Evolutionary conservation across 2,113 vertebrate species (phyloP).

Genomic region (Cinclus mexicanus): DNA sequence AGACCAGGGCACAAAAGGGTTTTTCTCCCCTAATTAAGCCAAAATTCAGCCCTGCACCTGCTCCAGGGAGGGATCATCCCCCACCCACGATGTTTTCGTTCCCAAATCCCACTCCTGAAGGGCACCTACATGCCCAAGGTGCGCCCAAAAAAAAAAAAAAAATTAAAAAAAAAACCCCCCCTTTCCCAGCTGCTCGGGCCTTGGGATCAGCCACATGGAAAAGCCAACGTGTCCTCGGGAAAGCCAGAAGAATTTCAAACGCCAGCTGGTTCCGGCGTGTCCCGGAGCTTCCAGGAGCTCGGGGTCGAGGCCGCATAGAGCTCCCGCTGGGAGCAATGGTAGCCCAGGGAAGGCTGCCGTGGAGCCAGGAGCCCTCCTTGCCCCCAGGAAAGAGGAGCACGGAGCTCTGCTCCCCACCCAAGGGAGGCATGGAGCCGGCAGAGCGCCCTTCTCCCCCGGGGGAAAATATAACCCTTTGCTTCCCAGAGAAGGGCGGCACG

Average conservation of each 20-base stretch:
- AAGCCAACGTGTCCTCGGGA: neutral
- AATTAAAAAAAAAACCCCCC: too few species aligned
- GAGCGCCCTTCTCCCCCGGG: too few species aligned
- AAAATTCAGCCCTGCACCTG: neutral
- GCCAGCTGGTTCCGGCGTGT: too few species aligned
- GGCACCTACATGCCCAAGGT: neutral
- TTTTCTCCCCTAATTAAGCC: rapidly evolving
- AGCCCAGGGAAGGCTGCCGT: too few species aligned
- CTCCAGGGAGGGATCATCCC: rapidly evolving
- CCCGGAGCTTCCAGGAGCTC: neutral
- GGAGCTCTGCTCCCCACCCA: neutral
- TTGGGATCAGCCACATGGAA: neutral
- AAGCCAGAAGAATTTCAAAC: neutral
- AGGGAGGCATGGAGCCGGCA: neutral
- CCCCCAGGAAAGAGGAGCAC: too few species aligned
- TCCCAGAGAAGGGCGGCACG: neutral
- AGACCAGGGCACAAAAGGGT: rapidly evolving
- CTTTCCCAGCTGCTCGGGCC: neutral
- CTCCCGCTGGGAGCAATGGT: rapidly evolving
- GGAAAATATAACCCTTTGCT: too few species aligned
- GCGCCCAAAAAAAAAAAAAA: too few species aligned
- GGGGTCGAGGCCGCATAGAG: too few species aligned
- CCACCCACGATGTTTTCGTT: rapidly evolving
- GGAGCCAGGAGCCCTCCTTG: neutral
- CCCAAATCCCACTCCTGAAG: neutral